These are phyloP conservation scores for Falco naumanni DNA, from an alignment of 2,797 vertebrate species.

Conservation along the genomic window DNA sequence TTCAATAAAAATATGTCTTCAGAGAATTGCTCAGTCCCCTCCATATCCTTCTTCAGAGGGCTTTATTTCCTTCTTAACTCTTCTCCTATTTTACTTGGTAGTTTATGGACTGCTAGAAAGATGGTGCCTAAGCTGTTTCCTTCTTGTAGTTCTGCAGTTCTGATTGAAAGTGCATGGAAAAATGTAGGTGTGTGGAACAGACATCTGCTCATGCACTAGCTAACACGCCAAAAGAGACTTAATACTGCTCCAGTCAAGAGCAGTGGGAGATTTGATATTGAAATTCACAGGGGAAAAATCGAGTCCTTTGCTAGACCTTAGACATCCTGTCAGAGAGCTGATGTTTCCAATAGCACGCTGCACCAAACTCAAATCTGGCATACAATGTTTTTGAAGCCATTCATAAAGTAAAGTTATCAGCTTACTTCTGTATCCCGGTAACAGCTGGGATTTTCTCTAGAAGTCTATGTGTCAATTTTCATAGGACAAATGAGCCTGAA, in stretches of 20 bases:
- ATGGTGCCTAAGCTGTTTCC: constrained; percentile 7
- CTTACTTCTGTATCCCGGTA: background rate
- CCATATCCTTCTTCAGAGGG: background rate
- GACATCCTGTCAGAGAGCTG: background rate
- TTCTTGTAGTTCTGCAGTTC: constrained; percentile 1
- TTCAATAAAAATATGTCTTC: constrained; percentile 43
- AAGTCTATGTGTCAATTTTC: background rate
- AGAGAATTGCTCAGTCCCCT: constrained; percentile 12
- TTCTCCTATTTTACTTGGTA: constrained; percentile 16
- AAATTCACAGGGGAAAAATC: background rate
- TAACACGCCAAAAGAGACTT: background rate
- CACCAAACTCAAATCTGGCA: background rate
- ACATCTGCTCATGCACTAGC: background rate
- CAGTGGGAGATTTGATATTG: background rate
- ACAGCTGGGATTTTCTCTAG: background rate
- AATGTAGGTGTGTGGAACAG: background rate
- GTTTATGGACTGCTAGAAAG: constrained; percentile 60
- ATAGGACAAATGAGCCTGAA: background rate
- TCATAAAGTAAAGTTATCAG: background rate
- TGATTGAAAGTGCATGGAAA: constrained; percentile 19
- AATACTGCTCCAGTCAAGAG: background rate
- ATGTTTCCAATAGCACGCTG: background rate
- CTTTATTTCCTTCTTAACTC: constrained; percentile 33
- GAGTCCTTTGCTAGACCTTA: background rate
- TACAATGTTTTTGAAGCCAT: background rate